A percentile compares a stretch with the other conserved stretches of the same genome.
Evolutionary conservation across 2,888 invertebrate species (phyloP).

Genomic region (Alloplasta piceator): DNA sequence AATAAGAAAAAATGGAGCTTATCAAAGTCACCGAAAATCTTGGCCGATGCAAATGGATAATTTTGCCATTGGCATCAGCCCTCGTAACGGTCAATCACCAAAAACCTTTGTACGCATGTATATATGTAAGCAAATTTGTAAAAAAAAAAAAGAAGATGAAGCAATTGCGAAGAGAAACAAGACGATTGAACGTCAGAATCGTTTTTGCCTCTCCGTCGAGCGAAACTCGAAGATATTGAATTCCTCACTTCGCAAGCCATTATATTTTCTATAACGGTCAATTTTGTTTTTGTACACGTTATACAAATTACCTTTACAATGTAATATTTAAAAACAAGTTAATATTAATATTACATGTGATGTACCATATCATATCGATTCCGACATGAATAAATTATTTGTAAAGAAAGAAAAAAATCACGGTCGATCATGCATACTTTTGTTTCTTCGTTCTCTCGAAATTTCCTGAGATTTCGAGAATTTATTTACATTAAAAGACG

Average conservation of each 20-base stretch:
- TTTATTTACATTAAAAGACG: too few relatives aligned
- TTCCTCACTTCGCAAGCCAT: slow-evolving; percentile 43
- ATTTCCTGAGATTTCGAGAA: too few relatives aligned
- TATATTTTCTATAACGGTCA: slow-evolving; percentile 59
- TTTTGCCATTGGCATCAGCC: slow-evolving; percentile 1
- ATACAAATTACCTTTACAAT: slow-evolving; percentile 75
- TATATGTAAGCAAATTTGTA: slow-evolving; percentile 33
- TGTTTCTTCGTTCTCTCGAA: too few relatives aligned
- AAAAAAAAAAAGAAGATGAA: slow-evolving; percentile 25
- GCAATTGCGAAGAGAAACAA: slow-evolving; percentile 4
- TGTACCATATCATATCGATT: slow-evolving; percentile 67
- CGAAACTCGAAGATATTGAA: slow-evolving; percentile 53
- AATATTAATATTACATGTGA: slow-evolving; percentile 51
- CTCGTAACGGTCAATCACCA: slow-evolving; percentile 41
- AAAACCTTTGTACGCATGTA: slow-evolving; percentile 57
- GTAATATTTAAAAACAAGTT: slow-evolving; percentile 58
- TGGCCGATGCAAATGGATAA: slow-evolving; percentile 10
- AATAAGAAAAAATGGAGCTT: slow-evolving; percentile 34
- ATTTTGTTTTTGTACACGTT: slow-evolving; percentile 74
- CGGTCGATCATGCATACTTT: too few relatives aligned
- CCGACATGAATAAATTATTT: slow-evolving; percentile 76
- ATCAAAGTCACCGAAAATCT: slow-evolving; percentile 7
- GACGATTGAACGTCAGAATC: slow-evolving; percentile 25
- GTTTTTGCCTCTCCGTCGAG: slow-evolving; percentile 39
- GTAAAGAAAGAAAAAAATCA: slow-evolving; percentile 63